Evolutionary conservation across 2,113 vertebrate species (phyloP), one percentile per base, ranked within the genome.

Genomic region (Megatriorchis doriae): DNA sequence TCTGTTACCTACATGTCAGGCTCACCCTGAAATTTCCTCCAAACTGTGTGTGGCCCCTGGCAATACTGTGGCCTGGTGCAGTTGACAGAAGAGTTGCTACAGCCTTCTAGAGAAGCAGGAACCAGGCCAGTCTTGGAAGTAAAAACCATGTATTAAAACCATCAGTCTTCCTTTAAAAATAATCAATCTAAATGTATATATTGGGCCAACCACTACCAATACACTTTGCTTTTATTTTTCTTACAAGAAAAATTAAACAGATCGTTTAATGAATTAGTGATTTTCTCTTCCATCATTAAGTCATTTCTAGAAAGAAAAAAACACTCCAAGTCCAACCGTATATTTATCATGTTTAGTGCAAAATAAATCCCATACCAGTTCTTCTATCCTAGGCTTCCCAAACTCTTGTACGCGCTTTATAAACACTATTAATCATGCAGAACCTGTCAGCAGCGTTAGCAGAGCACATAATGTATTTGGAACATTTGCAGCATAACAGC

Each of bases 341-440:
- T 93, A 93, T 98, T 97, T 84, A 95, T 98, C 91, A 94, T 50
- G 34, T 90, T 95, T 78, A 82, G 53, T 58, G 82, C 55, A 94
- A 96, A 94, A 90, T 93, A 97, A 94, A 97, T 91, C 68, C 86
- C 90, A 92, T 81, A 90, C 52, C 88, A 85, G 81, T 66, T 80
- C 94, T 98, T 96, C 97, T 94, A 63, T 93, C 88, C 91, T 94
- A 94, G 78, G 79, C 74, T 94, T 96, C 87, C 74, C 78, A 88
- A 96, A 92, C 72, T 91, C 92, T 95, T 96, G 58, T 73, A 83
- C 55, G 81, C 0, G 20, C 93, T 97, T 97, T 98, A 93, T 94
- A 96, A 97, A 97, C 96, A 94, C 74, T 94, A 95, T 96, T 96
- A 92, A 90, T 92, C 96, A 91, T 14, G 63, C 48, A 61, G 89